A percentile compares a stretch with the other conserved stretches of the same genome.
phyloP scores from a whole-genome alignment of 2,797 vertebrate species.

The Ctenopoma multispine region DNA sequence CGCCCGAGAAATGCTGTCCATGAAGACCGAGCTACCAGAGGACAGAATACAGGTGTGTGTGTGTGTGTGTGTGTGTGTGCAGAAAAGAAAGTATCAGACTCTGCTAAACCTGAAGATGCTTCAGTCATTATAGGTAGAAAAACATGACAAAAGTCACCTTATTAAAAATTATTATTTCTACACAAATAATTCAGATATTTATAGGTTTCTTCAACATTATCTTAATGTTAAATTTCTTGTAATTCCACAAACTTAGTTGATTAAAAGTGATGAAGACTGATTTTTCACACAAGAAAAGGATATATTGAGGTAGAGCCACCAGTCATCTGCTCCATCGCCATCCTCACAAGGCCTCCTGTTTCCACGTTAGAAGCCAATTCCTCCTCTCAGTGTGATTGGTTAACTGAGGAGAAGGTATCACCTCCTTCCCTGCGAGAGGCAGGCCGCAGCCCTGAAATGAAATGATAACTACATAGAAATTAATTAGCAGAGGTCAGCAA shows the following conservation, averaged over 20 bases:
- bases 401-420: conserved; percentile 89
- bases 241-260: neutral
- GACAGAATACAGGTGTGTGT: conserved; percentile 96
- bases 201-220: neutral
- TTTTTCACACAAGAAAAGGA: neutral
- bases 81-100: neutral
- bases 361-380: conserved; percentile 91
- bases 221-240: neutral
- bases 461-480: conserved; percentile 89
- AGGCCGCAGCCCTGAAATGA: conserved; percentile 77
- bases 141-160: neutral
- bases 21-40: conserved; percentile 98
- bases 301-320: conserved; percentile 1
- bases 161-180: neutral
- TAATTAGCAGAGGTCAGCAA: conserved; percentile 96
- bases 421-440: conserved; percentile 66
- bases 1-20: conserved; percentile 96
- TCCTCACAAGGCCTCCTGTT: conserved; percentile 27
- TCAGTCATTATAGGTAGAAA: neutral
- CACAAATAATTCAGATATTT: conserved; percentile 3
- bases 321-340: conserved; percentile 36
- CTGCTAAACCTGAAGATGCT: neutral
- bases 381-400: conserved; percentile 92
- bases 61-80: neutral
- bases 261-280: neutral